Conservation (phyloP, 2,113 vertebrate genomes). For the Cyanocitta stelleri region DNA sequence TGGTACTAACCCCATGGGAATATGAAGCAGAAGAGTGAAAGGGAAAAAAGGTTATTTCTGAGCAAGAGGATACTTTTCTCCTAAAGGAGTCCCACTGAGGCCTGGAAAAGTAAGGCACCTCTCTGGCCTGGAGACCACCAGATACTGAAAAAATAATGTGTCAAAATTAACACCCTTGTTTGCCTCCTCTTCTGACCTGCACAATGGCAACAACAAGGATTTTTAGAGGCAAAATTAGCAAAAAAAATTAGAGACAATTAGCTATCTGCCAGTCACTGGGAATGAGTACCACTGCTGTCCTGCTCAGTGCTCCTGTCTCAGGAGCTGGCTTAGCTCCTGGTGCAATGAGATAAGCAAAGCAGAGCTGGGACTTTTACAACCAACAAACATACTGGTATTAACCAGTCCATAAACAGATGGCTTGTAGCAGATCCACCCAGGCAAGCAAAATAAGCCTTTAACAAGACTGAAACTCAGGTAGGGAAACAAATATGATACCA, state of each 20-base stretch:
- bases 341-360: neutral
- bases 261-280: fast-evolving
- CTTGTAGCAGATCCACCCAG: neutral
- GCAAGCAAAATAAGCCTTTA: neutral
- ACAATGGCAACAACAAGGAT: neutral
- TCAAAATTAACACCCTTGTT: neutral
- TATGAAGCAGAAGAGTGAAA: neutral
- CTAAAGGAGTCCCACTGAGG: neutral
- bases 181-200: neutral
- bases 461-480: neutral
- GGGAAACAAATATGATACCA: neutral
- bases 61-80: neutral
- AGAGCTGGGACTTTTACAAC: neutral
- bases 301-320: neutral
- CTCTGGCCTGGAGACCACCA: neutral
- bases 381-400: neutral
- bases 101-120: neutral
- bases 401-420: neutral
- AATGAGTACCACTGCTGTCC: neutral
- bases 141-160: neutral
- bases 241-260: too few relatives aligned
- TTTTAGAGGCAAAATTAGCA: neutral
- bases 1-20: neutral
- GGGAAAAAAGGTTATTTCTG: neutral
- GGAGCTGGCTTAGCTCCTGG: neutral